Conservation (phyloP, 2,888 invertebrate genomes). For the Acrocyrtus sp. region DNA sequence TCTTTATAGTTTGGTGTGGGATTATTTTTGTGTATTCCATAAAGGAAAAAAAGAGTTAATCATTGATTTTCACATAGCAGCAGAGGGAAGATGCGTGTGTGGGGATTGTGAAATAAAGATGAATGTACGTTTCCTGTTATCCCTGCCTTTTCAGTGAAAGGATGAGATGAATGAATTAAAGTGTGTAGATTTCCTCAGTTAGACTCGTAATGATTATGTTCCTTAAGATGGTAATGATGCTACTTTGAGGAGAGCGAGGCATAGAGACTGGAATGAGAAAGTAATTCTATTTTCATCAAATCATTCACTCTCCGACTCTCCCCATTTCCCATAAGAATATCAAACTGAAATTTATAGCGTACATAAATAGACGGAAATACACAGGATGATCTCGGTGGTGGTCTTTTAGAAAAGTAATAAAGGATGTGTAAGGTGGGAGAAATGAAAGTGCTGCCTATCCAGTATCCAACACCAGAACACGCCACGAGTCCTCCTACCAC, state of each 20-base stretch:
- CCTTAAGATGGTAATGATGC: neutral
- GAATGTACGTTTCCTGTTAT: too few relatives aligned
- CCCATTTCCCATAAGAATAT: constrained; percentile 23
- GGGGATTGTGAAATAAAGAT: constrained; percentile 18
- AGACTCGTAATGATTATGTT: too few relatives aligned
- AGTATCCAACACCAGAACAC: too few relatives aligned
- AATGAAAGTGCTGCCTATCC: too few relatives aligned
- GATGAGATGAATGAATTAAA: neutral
- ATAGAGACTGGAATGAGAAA: constrained; percentile 45
- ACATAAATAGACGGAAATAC: neutral
- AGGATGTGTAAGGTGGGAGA: constrained; percentile 17
- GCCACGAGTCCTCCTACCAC: too few relatives aligned
- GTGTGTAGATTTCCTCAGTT: too few relatives aligned
- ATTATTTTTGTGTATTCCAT: neutral
- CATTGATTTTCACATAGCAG: too few relatives aligned
- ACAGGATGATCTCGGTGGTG: neutral
- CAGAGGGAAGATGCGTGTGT: neutral
- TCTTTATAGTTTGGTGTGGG: neutral
- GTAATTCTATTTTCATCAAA: constrained; percentile 52
- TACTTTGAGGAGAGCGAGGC: constrained; percentile 11
- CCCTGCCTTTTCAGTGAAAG: constrained; percentile 34
- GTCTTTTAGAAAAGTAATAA: constrained; percentile 15
- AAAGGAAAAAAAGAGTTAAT: neutral
- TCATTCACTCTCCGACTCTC: constrained; percentile 32
- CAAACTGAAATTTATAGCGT: neutral